phyloP scores from a whole-genome alignment of 2,113 vertebrate species.

The Seriola rivoliana region DNA sequence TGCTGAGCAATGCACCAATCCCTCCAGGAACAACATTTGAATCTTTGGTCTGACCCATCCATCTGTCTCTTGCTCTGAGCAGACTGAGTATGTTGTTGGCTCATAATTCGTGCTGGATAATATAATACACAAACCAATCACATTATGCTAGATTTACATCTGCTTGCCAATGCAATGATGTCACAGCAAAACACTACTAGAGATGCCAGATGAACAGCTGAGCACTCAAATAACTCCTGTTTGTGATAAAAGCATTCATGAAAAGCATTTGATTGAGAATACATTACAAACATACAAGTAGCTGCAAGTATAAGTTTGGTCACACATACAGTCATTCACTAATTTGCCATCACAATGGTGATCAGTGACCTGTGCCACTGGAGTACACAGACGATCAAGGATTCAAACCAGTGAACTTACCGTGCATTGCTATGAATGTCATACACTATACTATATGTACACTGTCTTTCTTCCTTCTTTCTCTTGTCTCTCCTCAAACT shows the following conservation, averaged over 20 bases:
- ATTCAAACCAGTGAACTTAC: not conserved
- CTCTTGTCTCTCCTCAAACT: slow-evolving; percentile 32
- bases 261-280: slow-evolving; percentile 3
- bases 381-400: not conserved
- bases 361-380: not conserved
- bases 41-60: slow-evolving; percentile 46
- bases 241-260: slow-evolving; percentile 8
- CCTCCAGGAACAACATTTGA: slow-evolving; percentile 42
- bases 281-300: slow-evolving; percentile 5
- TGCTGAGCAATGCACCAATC: slow-evolving; percentile 31
- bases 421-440: not conserved
- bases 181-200: slow-evolving; percentile 13
- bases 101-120: slow-evolving; percentile 35
- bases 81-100: slow-evolving; percentile 17
- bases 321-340: not conserved
- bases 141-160: slow-evolving; percentile 37
- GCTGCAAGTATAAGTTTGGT: not conserved
- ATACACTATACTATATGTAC: not conserved
- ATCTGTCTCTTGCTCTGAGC: slow-evolving; percentile 31
- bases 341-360: not conserved
- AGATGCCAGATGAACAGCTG: slow-evolving; percentile 6
- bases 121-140: slow-evolving; percentile 44
- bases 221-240: not conserved
- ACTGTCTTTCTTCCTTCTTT: not conserved
- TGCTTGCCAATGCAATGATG: slow-evolving; percentile 6